Conservation (phyloP, 1,140 invertebrate species). For the Sinonovacula constricta region DNA sequence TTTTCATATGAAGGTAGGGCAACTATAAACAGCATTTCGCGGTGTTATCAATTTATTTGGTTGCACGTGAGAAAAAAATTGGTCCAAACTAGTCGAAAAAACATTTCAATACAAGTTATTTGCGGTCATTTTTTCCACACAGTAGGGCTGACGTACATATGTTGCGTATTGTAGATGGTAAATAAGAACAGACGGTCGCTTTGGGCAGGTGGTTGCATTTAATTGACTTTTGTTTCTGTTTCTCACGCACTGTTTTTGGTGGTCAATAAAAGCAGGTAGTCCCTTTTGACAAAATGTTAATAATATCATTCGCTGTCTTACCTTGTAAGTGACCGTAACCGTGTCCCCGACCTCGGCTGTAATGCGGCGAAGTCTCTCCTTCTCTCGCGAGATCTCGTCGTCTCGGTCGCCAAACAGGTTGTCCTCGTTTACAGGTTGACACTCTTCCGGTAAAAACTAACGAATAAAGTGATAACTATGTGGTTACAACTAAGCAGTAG, state of each 20-base stretch:
- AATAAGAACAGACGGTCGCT: neutral
- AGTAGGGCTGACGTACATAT: no score
- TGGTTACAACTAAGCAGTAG: no score
- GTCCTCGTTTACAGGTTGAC: slow-evolving; percentile 24
- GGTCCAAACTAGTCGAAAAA: no score
- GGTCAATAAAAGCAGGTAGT: neutral
- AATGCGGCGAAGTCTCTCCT: slow-evolving; percentile 9
- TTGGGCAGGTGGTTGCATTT: no score
- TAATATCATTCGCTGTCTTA: neutral
- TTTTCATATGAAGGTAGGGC: no score
- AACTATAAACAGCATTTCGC: no score
- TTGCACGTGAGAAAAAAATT: no score
- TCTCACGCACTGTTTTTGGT: neutral
- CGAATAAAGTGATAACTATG: no score
- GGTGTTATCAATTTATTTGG: no score
- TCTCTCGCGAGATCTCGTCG: slow-evolving; percentile 10
- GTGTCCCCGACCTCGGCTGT: slow-evolving; percentile 35
- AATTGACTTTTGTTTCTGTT: neutral
- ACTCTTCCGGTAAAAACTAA: slow-evolving; percentile 37
- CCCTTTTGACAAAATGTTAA: neutral
- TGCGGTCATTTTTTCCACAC: no score
- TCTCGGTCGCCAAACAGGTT: slow-evolving; percentile 40
- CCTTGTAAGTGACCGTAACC: slow-evolving; percentile 30
- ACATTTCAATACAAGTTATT: no score
- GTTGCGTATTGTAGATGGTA: no score